Base-by-base conservation (phyloP, 2,797 vertebrate genomes). In the Bradypus variegatus region DNA sequence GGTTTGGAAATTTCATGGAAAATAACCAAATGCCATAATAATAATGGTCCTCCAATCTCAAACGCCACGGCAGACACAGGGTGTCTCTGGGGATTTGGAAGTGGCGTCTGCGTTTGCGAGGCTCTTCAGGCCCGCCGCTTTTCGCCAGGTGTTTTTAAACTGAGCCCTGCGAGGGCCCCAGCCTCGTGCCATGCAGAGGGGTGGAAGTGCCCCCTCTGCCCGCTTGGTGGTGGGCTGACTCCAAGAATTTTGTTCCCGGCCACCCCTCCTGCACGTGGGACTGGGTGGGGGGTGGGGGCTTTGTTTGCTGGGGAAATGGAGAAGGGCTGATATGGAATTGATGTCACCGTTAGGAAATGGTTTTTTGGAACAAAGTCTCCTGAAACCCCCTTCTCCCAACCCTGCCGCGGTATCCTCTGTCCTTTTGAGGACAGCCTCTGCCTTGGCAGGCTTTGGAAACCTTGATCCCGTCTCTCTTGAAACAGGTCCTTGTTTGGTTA, bases 341-440 rank as follows among this genome's bases (percentile, higher is more conserved):
- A 60, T 6, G 14, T 38, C 38, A 76, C 48, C 8, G 1, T 50
- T 25, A 50, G 80, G 55, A 89, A 79, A 73, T 38, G 5, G 12
- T 41, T 9, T 15, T 50, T 77, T 45, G 73, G 53, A 58, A 67
- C 69, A 92, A 48, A 86, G 38, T 6, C 38, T 62, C 77, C 78
- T 15, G 6, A 33, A 41, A 15, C 2, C 41, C 18, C n/a, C 45
- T 75, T 45, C 27, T 77, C 36, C 27, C 50, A 33, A 9, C 70
- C 38, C 16, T 70, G 45, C 16, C n/a, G n/a, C 21, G 0, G 3
- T 1, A 23, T 29, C 58, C 36, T 19, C 65, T 15, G 3, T 4
- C 16, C 21, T 1, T 69, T 29, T 45, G 29, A 41, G 38, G 65
- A 33, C 27, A 27, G 0, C 25, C 10, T 65, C 2, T 67, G 65